Evolutionary conservation across 2,797 vertebrate genomes (phyloP).

Genomic region (Sebastes nivosus): DNA sequence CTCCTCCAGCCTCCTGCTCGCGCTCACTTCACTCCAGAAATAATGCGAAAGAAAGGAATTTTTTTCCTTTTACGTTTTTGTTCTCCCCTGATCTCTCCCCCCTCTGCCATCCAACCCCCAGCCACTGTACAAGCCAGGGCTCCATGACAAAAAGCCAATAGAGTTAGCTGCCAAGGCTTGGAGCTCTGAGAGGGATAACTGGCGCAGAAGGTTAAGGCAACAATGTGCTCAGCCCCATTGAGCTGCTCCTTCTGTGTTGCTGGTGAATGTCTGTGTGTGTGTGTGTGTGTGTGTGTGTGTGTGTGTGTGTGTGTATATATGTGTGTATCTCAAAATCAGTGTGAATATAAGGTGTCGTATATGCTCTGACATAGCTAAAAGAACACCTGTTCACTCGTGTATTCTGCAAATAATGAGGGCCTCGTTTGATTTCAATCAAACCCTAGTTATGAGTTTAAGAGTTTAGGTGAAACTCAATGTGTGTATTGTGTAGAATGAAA

Average conservation of each 20-base stretch:
- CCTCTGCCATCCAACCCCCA: constrained; percentile 43
- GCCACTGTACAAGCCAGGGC: constrained; percentile 74
- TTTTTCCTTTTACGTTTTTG: constrained; percentile 73
- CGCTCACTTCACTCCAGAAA: constrained; percentile 72
- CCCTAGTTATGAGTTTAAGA: constrained; percentile 58
- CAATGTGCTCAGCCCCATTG: constrained; percentile 82
- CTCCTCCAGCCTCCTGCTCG: constrained; percentile 63
- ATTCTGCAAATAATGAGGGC: constrained; percentile 49
- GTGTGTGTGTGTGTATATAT: constrained; percentile 42
- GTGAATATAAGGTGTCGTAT: constrained; percentile 70
- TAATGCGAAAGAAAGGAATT: constrained; percentile 70
- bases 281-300: constrained; percentile 22
- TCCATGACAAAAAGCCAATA: constrained; percentile 83
- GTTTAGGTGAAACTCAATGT: constrained; percentile 27
- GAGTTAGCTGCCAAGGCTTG: constrained; percentile 79
- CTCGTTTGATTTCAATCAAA: constrained; percentile 75
- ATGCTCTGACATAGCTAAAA: constrained; percentile 60
- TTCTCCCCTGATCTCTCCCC: constrained; percentile 57
- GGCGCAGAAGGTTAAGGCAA: constrained; percentile 84
- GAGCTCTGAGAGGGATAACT: constrained; percentile 83
- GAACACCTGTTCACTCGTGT: constrained; percentile 78
- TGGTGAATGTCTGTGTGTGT: constrained; percentile 41
- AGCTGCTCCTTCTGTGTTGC: constrained; percentile 72
- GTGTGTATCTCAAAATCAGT: constrained; percentile 42
- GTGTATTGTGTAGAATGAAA: constrained; percentile 35